phyloP scores from a whole-genome alignment of 2,797 vertebrate genomes.

The Mus caroli region DNA sequence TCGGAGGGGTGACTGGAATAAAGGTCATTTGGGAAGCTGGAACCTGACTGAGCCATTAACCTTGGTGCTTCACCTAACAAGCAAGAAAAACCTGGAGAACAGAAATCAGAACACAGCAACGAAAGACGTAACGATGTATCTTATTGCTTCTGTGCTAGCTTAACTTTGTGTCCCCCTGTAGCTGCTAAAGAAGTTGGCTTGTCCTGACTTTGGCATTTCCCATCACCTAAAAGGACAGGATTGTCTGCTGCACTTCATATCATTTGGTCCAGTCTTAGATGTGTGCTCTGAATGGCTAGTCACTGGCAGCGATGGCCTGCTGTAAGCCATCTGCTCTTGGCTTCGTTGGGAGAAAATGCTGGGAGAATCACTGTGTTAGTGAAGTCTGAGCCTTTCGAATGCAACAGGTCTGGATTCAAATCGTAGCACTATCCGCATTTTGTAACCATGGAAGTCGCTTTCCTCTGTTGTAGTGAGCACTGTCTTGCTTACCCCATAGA shows the following conservation, averaged over 20 bases:
- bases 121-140: constrained; percentile 24
- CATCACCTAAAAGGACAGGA: background rate
- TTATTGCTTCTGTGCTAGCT: background rate
- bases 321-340: constrained; percentile 1
- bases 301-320: background rate
- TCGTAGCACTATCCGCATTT: background rate
- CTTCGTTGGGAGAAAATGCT: too few species aligned
- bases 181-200: constrained; percentile 41
- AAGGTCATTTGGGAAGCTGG: constrained; percentile 69
- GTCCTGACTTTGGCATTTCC: constrained; percentile 45
- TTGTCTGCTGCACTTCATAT: constrained; percentile 7
- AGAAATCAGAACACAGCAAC: constrained; percentile 49
- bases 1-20: constrained; percentile 56
- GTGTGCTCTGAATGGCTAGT: background rate
- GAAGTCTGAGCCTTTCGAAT: constrained; percentile 36
- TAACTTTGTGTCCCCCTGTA: background rate
- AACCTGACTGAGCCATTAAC: constrained; percentile 52
- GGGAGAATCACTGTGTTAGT: background rate
- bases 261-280: background rate
- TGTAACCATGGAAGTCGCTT: background rate
- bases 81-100: background rate
- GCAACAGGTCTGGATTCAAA: constrained; percentile 41
- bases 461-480: background rate
- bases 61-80: constrained; percentile 57
- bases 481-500: background rate